Conservation (phyloP, 2,113 vertebrate genomes). For the Zosterops hypoxanthus region DNA sequence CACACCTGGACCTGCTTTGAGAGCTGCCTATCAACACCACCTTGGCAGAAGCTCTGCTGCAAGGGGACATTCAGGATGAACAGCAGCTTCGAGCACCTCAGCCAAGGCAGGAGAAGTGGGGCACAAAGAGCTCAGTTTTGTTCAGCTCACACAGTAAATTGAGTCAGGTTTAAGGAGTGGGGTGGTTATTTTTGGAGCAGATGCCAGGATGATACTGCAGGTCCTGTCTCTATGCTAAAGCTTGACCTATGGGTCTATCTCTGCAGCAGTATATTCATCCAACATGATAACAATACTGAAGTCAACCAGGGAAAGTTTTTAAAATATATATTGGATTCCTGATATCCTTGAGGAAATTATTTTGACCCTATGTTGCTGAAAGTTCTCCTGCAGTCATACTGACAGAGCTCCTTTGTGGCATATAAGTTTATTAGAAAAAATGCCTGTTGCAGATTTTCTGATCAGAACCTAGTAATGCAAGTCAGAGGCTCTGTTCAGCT, state of each 20-base stretch:
- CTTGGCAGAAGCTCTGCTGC: neutral
- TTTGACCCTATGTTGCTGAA: slow-evolving; percentile 65
- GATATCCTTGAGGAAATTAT: slow-evolving; percentile 67
- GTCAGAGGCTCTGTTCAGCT: slow-evolving; percentile 62
- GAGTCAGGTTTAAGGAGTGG: neutral
- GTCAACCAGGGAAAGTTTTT: slow-evolving; percentile 30
- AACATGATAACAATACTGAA: slow-evolving; percentile 24
- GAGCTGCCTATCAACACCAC: neutral
- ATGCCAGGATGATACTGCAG: neutral
- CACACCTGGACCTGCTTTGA: neutral
- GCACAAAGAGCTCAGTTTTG: neutral
- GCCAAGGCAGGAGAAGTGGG: neutral
- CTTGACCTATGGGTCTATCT: slow-evolving; percentile 16
- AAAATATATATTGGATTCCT: slow-evolving; percentile 37
- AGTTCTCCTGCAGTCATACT: slow-evolving; percentile 37
- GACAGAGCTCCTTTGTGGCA: slow-evolving; percentile 57
- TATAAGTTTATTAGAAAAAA: slow-evolving; percentile 68
- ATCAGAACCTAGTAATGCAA: slow-evolving; percentile 67
- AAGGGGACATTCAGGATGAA: neutral
- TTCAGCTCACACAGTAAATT: slow-evolving; percentile 16
- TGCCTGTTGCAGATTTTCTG: slow-evolving; percentile 60
- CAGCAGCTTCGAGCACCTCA: neutral
- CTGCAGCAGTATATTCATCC: slow-evolving; percentile 21
- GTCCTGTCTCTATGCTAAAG: neutral
- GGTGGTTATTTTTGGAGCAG: neutral